Conservation (phyloP, 2,797 vertebrate genomes). For the Babyrousa celebensis region DNA sequence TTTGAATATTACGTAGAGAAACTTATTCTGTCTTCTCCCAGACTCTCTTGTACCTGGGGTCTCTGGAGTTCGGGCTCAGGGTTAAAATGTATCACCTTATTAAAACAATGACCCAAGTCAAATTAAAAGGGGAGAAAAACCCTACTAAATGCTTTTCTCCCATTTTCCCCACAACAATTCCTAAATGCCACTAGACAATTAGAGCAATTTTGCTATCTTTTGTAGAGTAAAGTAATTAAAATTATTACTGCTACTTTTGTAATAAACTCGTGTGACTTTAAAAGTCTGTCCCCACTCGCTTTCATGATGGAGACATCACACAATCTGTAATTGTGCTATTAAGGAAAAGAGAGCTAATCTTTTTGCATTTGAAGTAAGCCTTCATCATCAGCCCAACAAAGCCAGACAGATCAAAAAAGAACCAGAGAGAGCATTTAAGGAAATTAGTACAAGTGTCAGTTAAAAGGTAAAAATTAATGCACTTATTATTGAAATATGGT, state of each 20-base stretch:
- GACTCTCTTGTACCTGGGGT: constrained; percentile 42
- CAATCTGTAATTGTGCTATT: constrained; percentile 92
- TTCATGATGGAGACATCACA: constrained; percentile 93
- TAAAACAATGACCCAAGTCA: constrained; percentile 87
- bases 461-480: constrained; percentile 94
- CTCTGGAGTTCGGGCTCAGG: constrained; percentile 61
- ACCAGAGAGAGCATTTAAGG: constrained; percentile 92
- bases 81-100: constrained; percentile 79
- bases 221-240: constrained; percentile 88
- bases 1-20: constrained; percentile 49
- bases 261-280: constrained; percentile 91
- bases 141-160: constrained; percentile 74
- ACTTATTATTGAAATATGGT: constrained; percentile 93
- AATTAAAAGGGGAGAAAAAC: constrained; percentile 78
- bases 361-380: constrained; percentile 94
- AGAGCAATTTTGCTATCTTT: constrained; percentile 90
- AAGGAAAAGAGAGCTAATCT: constrained; percentile 92
- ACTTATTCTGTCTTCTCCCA: neutral
- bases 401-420: constrained; percentile 94
- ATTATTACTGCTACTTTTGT: constrained; percentile 91
- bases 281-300: constrained; percentile 91
- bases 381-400: constrained; percentile 93
- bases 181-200: constrained; percentile 89
- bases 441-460: constrained; percentile 94
- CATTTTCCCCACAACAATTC: constrained; percentile 80